These are phyloP conservation scores for Syritta pipiens DNA, from an alignment of 2,888 invertebrate species.

Conservation along the genomic window DNA sequence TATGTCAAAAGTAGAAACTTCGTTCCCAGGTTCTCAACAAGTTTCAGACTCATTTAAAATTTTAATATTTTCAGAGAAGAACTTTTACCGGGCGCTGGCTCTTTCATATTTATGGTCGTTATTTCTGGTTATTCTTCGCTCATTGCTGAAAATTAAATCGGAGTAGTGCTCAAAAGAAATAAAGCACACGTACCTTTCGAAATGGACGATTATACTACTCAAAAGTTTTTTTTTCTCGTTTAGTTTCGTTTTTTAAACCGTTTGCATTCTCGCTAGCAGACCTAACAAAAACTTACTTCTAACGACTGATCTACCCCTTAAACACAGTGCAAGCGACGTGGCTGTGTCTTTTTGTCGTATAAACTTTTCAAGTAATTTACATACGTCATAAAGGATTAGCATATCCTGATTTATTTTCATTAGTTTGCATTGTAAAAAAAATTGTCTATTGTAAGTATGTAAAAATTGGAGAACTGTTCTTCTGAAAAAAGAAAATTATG, in stretches of 20 bases:
- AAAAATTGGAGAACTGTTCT: no score
- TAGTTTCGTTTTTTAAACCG: background rate
- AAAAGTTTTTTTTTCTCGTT: background rate
- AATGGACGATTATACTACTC: background rate
- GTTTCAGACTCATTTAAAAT: slow-evolving; percentile 1
- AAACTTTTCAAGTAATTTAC: slow-evolving; percentile 69
- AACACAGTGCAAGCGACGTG: slow-evolving; percentile 25
- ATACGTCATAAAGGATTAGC: slow-evolving; percentile 71
- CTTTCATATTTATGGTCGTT: background rate
- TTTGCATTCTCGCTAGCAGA: background rate
- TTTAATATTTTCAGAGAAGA: background rate
- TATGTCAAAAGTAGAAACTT: background rate
- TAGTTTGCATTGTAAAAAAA: slow-evolving; percentile 53
- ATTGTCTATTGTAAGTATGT: no score
- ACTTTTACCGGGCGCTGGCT: background rate
- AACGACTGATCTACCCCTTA: background rate
- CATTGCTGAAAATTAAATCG: background rate
- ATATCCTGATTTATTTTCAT: slow-evolving; percentile 72
- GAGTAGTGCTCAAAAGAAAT: no score
- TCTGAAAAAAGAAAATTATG: no score
- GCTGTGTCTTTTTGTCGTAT: slow-evolving; percentile 55
- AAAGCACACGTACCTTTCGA: no score
- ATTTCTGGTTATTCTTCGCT: background rate
- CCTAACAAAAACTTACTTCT: slow-evolving; percentile 8
- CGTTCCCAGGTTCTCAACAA: background rate